A percentile compares a stretch with the other conserved stretches of the same genome.
Conservation (phyloP, 2,113 vertebrate species). For the Nyctereutes procyonoides region DNA sequence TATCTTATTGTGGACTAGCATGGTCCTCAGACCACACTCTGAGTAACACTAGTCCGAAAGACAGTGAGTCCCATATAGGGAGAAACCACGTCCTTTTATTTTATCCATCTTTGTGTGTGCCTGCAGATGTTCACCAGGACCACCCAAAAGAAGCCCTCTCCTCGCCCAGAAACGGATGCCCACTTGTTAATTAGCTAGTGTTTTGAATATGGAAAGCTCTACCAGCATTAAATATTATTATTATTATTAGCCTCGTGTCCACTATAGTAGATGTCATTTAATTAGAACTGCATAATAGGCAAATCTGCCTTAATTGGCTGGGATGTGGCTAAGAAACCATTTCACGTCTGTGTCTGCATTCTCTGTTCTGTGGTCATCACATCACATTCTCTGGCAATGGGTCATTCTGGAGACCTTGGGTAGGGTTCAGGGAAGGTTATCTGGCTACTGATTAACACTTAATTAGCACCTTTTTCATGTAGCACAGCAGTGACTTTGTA, state of each 20-base stretch:
- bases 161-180: constrained; percentile 13
- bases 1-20: neutral
- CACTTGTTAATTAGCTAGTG: constrained; percentile 53
- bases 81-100: neutral
- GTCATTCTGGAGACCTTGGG: constrained; percentile 79
- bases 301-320: constrained; percentile 80
- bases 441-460: constrained; percentile 87
- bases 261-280: constrained; percentile 74
- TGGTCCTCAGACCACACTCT: neutral
- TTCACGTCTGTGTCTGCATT: constrained; percentile 63
- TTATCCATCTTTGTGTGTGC: neutral
- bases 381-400: constrained; percentile 80
- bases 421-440: constrained; percentile 80
- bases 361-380: constrained; percentile 79
- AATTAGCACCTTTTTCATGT: constrained; percentile 85
- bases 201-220: constrained; percentile 67
- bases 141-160: constrained; percentile 28
- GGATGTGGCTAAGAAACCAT: constrained; percentile 77
- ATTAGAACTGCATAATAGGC: constrained; percentile 81
- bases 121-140: neutral
- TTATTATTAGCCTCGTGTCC: constrained; percentile 71
- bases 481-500: constrained; percentile 83
- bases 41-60: neutral
- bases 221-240: constrained; percentile 72
- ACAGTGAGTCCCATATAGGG: neutral